phyloP scores from a whole-genome alignment of 2,888 invertebrate genomes.

The Coleophora flavipennella region DNA sequence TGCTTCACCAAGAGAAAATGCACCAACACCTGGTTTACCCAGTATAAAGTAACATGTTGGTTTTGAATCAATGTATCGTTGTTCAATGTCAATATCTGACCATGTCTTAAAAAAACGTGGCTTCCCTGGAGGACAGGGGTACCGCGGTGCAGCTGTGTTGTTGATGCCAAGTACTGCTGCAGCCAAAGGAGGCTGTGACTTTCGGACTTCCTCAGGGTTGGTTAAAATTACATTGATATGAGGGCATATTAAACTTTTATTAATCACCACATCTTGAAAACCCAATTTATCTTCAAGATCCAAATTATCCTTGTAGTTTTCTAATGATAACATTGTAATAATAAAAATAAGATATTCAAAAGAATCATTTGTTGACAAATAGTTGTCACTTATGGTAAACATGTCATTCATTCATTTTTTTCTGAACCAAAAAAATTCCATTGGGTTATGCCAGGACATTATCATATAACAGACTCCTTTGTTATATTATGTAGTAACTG shows the following conservation, averaged over 20 bases:
- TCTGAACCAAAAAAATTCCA: too few species aligned
- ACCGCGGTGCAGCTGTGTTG: conserved; percentile 43
- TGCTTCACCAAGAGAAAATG: conserved; percentile 64
- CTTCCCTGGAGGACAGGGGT: not conserved
- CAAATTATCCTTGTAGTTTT: conserved; percentile 30
- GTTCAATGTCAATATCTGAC: conserved; percentile 67
- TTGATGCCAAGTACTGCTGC: conserved; percentile 46
- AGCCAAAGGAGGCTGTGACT: conserved; percentile 29
- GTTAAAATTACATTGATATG: conserved; percentile 12
- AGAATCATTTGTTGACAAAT: not conserved
- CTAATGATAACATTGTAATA: conserved; percentile 28
- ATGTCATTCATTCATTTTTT: too few species aligned
- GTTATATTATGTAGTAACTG: too few species aligned
- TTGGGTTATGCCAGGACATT: too few species aligned
- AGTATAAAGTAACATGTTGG: conserved; percentile 74
- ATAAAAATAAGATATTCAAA: conserved; percentile 8
- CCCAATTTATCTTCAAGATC: conserved; percentile 32
- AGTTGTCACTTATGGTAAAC: too few species aligned
- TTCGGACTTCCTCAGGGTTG: too few species aligned
- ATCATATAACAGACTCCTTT: too few species aligned
- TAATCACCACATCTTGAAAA: conserved; percentile 24
- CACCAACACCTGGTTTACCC: conserved; percentile 72
- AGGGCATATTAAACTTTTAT: conserved; percentile 31
- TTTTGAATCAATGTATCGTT: conserved; percentile 52
- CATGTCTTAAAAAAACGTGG: conserved; percentile 32